These are phyloP conservation scores for Miltochrista miniata DNA, from an alignment of 2,888 invertebrate species.

Conservation along the genomic window DNA sequence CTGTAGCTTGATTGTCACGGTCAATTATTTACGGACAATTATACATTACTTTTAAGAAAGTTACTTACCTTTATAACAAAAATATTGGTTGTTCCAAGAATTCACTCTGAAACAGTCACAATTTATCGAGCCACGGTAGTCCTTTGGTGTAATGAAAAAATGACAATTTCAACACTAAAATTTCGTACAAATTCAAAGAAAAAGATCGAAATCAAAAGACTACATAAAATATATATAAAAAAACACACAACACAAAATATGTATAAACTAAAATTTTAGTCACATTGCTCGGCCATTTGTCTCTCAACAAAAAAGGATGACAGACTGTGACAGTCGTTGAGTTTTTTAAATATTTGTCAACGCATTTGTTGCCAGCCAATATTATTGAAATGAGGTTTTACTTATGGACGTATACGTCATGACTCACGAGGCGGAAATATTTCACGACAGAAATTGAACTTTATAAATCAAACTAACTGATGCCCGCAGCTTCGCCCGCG, in stretches of 20 bases:
- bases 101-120: conserved; percentile 21
- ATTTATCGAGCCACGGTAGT: conserved; percentile 52
- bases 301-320: conserved; percentile 51
- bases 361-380: background rate
- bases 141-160: conserved; percentile 26
- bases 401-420: too few species aligned
- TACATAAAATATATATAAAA: conserved; percentile 74
- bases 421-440: too few species aligned
- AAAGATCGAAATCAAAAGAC: conserved; percentile 67
- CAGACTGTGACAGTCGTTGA: conserved; percentile 44
- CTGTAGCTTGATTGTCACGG: too few species aligned
- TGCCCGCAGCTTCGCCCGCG: too few species aligned
- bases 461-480: too few species aligned
- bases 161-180: conserved; percentile 62
- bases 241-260: conserved; percentile 81
- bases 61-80: conserved; percentile 37
- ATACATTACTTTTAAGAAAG: too few species aligned
- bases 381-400: conserved; percentile 4
- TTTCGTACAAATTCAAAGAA: conserved; percentile 72
- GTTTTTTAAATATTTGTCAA: conserved; percentile 19
- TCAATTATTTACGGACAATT: too few species aligned
- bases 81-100: conserved; percentile 27
- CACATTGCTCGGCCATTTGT: conserved; percentile 76
- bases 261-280: conserved; percentile 74
- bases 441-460: too few species aligned